Conservation (phyloP, 2,113 vertebrate genomes). For the Nettapus auritus region DNA sequence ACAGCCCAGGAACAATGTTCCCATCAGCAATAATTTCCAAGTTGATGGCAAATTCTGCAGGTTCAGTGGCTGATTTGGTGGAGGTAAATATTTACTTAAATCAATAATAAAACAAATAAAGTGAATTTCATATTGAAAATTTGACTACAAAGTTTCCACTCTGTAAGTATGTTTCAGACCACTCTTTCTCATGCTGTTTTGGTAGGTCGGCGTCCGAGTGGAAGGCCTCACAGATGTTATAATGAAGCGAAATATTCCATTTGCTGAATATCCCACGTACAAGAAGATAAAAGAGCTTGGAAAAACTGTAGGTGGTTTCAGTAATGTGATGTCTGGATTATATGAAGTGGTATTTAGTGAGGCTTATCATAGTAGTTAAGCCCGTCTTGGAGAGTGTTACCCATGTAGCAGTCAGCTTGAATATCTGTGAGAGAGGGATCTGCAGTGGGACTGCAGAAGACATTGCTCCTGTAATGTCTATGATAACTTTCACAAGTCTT, state of each 20-base stretch:
- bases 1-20: slow-evolving; percentile 79
- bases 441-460: neutral
- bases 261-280: slow-evolving; percentile 41
- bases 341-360: neutral
- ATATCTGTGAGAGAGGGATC: neutral
- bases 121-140: neutral
- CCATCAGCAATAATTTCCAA: slow-evolving; percentile 81
- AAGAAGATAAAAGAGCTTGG: slow-evolving; percentile 84
- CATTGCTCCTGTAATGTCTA: neutral
- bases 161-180: neutral
- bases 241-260: slow-evolving; percentile 63
- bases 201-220: slow-evolving; percentile 78
- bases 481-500: neutral
- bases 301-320: slow-evolving; percentile 75
- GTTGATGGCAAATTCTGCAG: slow-evolving; percentile 76
- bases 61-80: slow-evolving; percentile 80
- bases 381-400: neutral
- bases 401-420: neutral
- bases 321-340: neutral
- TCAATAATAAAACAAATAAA: neutral
- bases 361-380: neutral
- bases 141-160: neutral
- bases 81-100: slow-evolving; percentile 78
- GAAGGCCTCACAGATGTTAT: slow-evolving; percentile 84
- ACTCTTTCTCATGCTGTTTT: neutral